A percentile compares a stretch with the other conserved stretches of the same genome.
Evolutionary conservation across 2,888 invertebrate species (phyloP).

Genomic region (Gonocerus acuteangulatus): DNA sequence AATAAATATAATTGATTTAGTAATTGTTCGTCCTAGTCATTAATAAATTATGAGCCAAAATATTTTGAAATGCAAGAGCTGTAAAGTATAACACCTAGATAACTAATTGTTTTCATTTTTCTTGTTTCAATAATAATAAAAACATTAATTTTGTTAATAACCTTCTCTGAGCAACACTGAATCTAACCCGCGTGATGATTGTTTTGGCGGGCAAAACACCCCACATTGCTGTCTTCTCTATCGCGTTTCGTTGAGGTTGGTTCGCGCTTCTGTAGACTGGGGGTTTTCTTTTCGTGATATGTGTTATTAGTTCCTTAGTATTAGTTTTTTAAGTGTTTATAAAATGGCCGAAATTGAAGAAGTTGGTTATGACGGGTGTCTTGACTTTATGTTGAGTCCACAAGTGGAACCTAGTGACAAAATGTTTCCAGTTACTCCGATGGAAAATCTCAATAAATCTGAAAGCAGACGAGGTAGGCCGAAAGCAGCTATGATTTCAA

Average conservation of each 20-base stretch:
- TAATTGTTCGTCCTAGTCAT: too few relatives aligned
- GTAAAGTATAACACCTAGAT: too few relatives aligned
- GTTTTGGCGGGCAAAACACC: constrained; percentile 13
- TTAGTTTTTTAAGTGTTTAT: too few relatives aligned
- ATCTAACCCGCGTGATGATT: constrained; percentile 5
- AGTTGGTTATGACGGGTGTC: constrained; percentile 1
- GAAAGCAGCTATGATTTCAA: constrained; percentile 59
- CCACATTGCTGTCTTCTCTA: background rate
- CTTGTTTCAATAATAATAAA: too few relatives aligned
- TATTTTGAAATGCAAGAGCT: too few relatives aligned
- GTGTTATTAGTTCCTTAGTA: background rate
- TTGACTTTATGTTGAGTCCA: constrained; percentile 20
- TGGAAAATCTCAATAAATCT: constrained; percentile 22
- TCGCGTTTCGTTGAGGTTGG: background rate
- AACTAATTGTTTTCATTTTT: too few relatives aligned
- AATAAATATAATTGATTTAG: too few relatives aligned
- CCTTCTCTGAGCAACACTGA: constrained; percentile 3
- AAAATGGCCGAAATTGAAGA: constrained; percentile 16
- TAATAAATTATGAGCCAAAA: too few relatives aligned
- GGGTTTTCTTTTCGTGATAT: background rate
- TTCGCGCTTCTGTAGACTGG: background rate
- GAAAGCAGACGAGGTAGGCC: constrained; percentile 51
- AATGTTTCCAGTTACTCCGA: constrained; percentile 15
- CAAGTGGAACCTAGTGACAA: constrained; percentile 15
- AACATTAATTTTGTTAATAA: too few relatives aligned